Base-by-base conservation (phyloP, 2,113 vertebrate species). In the Dipodomys ordii region DNA sequence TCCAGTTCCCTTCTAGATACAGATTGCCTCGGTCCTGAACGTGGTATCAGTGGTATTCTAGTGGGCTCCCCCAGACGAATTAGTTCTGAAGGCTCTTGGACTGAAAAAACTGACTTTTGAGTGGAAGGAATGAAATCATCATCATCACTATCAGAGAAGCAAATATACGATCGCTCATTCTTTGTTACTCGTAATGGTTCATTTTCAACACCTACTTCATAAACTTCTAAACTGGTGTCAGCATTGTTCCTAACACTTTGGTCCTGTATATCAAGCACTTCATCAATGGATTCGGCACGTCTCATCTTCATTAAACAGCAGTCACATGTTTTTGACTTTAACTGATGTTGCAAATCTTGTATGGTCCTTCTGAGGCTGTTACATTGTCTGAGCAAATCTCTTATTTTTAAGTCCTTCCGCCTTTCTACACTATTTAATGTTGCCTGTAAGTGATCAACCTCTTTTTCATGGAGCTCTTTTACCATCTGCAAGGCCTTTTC, bases 121-220 rank as follows among this genome's bases (percentile, higher is more conserved):
- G 32, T 2, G 53, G 2, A 2, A 65, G 39, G 27, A 73, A 90
- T 0, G 0, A 44, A 25, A 6, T 92, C 81, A 0, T 91, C 87
- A 3, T 27, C 73, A 30, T 93, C 73, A 28, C 22, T 86, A 15
- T 88, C 90, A 65, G 81, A 44, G 81, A 20, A 10, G 62, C 0
- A 0, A 22, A 0, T 1, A 28, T 39, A 6, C 15, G 19, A 28
- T 68, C 32, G 23, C 46, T 4, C 6, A 0, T 1, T 30, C 9
- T 3, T 0, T 44, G 83, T 91, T 18, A 92, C 10, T 35, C 5
- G 88, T 20, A 6, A 92, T 10, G 0, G 60, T 91, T 73, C 71
- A 78, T 95, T 96, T 94, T 96, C 49, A 49, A 49, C 49, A 49
- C 49, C 12, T 49, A 97, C 81, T n/a, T 62, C 88, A 39, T 69